These are phyloP conservation scores for Aradophagus sp. DNA, from an alignment of 1,140 invertebrate species.

Conservation along the genomic window DNA sequence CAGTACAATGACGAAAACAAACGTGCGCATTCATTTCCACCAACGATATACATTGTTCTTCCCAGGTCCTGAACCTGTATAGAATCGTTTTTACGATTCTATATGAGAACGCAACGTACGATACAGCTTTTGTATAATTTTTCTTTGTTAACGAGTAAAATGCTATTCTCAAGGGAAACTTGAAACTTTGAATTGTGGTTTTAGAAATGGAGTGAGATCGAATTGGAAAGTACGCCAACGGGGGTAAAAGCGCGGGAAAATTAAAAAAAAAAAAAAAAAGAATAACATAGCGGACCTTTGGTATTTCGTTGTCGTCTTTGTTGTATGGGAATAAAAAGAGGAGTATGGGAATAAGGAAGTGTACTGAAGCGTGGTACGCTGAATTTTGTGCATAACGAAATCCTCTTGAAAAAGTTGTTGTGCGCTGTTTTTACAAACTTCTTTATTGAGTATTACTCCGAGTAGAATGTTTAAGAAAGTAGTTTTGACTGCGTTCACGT, in stretches of 20 bases:
- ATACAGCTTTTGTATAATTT: constrained; percentile 52
- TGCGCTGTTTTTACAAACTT: constrained; percentile 55
- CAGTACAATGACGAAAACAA: too few species aligned
- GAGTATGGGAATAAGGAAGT: constrained; percentile 54
- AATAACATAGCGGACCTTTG: constrained; percentile 52
- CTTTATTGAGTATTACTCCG: constrained; percentile 55
- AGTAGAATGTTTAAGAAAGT: constrained; percentile 54
- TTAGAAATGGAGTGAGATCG: constrained; percentile 5
- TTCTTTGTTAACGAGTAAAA: constrained; percentile 52
- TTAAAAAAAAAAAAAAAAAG: constrained; percentile 9
- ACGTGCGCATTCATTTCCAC: too few species aligned
- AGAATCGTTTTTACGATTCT: constrained; percentile 6
- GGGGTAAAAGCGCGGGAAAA: not conserved
- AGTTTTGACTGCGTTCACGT: constrained; percentile 35
- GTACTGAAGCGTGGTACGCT: constrained; percentile 40
- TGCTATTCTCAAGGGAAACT: constrained; percentile 43
- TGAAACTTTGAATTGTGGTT: constrained; percentile 49
- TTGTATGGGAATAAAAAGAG: constrained; percentile 50
- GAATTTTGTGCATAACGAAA: constrained; percentile 52
- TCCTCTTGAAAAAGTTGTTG: constrained; percentile 55
- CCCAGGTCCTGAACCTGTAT: too few species aligned
- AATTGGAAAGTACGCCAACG: not conserved
- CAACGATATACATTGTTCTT: too few species aligned
- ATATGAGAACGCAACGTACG: constrained; percentile 26
- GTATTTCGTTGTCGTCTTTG: constrained; percentile 55